Percentiles rank a stretch among this genome's conserved stretches.
Conservation (phyloP, 2,888 invertebrate genomes). For the Lasioglossum lativentre region DNA sequence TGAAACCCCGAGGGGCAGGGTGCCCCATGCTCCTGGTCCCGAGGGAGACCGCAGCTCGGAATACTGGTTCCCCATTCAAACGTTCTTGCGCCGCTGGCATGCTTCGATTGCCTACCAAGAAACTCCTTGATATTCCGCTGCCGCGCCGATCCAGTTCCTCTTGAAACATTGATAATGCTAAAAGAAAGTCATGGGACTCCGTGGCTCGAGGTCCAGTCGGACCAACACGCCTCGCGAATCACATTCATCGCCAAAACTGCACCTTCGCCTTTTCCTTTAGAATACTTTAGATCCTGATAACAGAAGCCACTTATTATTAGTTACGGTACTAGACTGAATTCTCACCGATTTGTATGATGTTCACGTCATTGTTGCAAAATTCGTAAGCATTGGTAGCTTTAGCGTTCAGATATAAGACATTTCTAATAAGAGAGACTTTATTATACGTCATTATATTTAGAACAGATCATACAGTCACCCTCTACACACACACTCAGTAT, state of each 20-base stretch:
- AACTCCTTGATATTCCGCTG: slow-evolving; percentile 75
- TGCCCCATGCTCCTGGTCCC: slow-evolving; percentile 64
- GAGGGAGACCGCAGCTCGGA: slow-evolving; percentile 50
- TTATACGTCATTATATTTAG: background rate
- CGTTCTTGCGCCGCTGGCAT: slow-evolving; percentile 73
- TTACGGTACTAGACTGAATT: background rate
- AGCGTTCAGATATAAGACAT: background rate
- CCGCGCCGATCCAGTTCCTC: slow-evolving; percentile 67
- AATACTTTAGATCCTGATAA: no score
- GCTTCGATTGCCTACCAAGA: slow-evolving; percentile 60
- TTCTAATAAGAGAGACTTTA: background rate
- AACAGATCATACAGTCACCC: background rate
- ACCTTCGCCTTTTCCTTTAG: no score
- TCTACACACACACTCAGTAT: no score
- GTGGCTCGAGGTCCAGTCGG: background rate
- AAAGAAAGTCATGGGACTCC: slow-evolving; percentile 22
- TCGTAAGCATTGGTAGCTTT: no score
- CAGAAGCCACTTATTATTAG: background rate
- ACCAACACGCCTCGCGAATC: background rate
- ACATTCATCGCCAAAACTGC: background rate
- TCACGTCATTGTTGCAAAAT: background rate
- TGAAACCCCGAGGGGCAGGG: slow-evolving; percentile 64
- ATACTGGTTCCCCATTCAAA: slow-evolving; percentile 76
- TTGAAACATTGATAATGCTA: slow-evolving; percentile 56
- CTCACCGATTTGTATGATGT: background rate